Evolutionary conservation across 2,888 invertebrate genomes (phyloP).

Genomic region (Agrochola circellaris): DNA sequence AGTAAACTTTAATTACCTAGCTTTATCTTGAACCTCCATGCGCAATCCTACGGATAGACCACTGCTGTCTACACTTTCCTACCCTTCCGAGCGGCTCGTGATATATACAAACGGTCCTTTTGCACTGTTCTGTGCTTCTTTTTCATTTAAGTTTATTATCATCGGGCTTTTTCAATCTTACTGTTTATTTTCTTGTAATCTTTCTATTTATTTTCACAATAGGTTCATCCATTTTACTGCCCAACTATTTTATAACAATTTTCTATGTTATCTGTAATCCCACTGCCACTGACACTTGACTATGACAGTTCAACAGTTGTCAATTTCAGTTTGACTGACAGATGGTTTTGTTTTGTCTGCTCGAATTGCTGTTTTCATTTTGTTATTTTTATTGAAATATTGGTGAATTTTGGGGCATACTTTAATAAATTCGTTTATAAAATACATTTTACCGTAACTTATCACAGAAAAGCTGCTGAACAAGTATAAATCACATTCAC

Average conservation of each 20-base stretch:
- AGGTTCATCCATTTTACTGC: not conserved
- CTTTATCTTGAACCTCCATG: slow-evolving; percentile 1
- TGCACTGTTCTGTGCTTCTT: not conserved
- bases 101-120: not conserved
- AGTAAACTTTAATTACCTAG: not conserved
- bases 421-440: not conserved
- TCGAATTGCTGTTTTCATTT: not conserved
- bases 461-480: not conserved
- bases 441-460: not conserved
- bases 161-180: not conserved
- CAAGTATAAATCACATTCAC: not conserved
- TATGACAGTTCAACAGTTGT: not conserved
- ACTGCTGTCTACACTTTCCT: not conserved
- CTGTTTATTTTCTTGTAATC: not conserved
- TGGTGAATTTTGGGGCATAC: not conserved
- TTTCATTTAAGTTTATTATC: not conserved
- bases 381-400: not conserved
- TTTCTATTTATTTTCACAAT: not conserved
- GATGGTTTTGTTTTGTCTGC: slow-evolving; percentile 18
- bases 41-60: no score
- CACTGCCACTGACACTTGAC: not conserved
- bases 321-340: slow-evolving; percentile 44
- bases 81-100: not conserved
- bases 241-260: not conserved
- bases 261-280: slow-evolving; percentile 3